A percentile compares a stretch with the other conserved stretches of the same genome.
Conservation (phyloP, 2,113 vertebrate genomes). For the Hippolais icterina region DNA sequence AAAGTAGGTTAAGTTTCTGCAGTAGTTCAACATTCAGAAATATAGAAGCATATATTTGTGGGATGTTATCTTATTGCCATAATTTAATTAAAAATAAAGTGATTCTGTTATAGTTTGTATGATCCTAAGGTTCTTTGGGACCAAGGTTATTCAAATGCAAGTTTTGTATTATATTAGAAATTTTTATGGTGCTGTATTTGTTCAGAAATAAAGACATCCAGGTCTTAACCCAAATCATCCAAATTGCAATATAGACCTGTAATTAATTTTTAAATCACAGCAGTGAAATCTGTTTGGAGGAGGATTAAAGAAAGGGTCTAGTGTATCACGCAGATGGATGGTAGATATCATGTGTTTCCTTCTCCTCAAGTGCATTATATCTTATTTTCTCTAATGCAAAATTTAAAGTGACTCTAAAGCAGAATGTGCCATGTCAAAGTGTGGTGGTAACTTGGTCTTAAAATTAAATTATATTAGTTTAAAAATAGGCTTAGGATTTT, state of each 20-base stretch:
- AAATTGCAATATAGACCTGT: background rate
- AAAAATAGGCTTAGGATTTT: background rate
- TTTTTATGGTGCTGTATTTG: background rate
- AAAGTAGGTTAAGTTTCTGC: background rate
- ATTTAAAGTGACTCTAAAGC: background rate
- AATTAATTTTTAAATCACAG: background rate
- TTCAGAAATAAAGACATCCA: background rate
- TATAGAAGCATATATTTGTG: background rate
- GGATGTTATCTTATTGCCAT: background rate
- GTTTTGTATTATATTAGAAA: background rate
- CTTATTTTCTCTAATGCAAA: background rate
- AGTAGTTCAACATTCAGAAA: background rate
- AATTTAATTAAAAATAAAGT: background rate
- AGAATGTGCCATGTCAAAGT: background rate
- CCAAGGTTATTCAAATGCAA: background rate
- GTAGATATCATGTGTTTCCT: background rate
- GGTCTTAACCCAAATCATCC: background rate
- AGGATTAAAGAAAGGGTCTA: background rate
- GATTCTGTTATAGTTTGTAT: background rate
- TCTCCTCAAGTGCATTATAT: background rate
- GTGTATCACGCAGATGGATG: background rate
- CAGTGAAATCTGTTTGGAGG: background rate
- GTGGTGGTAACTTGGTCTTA: background rate
- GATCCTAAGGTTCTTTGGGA: background rate
- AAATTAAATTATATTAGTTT: background rate